A percentile compares a stretch with the other conserved stretches of the same genome.
Evolutionary conservation across 2,888 invertebrate genomes (phyloP).

Genomic region (Aquatica leii): DNA sequence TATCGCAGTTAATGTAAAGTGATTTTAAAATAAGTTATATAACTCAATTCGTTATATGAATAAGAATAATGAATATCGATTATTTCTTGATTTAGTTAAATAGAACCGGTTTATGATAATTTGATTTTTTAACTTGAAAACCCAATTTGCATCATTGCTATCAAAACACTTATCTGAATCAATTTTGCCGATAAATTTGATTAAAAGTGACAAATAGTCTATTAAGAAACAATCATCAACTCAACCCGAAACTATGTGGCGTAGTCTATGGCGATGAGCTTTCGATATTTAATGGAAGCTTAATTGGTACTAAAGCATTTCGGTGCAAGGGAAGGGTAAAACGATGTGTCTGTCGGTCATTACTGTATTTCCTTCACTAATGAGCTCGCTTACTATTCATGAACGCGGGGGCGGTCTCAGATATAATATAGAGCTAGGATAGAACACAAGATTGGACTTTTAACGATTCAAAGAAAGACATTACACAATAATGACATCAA

Average conservation of each 20-base stretch:
- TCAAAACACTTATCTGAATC: slow-evolving; percentile 13
- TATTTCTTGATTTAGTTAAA: neutral
- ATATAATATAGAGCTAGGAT: slow-evolving; percentile 29
- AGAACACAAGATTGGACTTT: slow-evolving; percentile 24
- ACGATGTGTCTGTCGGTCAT: slow-evolving; percentile 46
- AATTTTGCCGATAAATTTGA: slow-evolving; percentile 15
- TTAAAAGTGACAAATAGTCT: slow-evolving; percentile 13
- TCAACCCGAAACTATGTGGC: slow-evolving; percentile 1
- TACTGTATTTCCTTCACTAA: slow-evolving; percentile 53
- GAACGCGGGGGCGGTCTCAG: slow-evolving; percentile 52
- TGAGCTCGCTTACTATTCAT: slow-evolving; percentile 57
- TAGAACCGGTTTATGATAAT: slow-evolving; percentile 10
- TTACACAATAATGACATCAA: slow-evolving; percentile 26
- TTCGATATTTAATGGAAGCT: slow-evolving; percentile 14
- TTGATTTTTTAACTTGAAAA: slow-evolving; percentile 8
- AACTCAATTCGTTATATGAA: no score
- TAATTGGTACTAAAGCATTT: slow-evolving; percentile 17
- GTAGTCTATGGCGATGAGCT: slow-evolving; percentile 5
- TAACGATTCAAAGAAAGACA: slow-evolving; percentile 31
- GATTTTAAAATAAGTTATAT: no score
- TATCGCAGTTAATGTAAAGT: no score
- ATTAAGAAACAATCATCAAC: slow-evolving; percentile 8
- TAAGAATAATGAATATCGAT: no score
- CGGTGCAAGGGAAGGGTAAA: slow-evolving; percentile 16
- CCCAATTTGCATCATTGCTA: slow-evolving; percentile 13